Conservation (phyloP, 2,113 vertebrate genomes). For the Leptobrachium leishanense region DNA sequence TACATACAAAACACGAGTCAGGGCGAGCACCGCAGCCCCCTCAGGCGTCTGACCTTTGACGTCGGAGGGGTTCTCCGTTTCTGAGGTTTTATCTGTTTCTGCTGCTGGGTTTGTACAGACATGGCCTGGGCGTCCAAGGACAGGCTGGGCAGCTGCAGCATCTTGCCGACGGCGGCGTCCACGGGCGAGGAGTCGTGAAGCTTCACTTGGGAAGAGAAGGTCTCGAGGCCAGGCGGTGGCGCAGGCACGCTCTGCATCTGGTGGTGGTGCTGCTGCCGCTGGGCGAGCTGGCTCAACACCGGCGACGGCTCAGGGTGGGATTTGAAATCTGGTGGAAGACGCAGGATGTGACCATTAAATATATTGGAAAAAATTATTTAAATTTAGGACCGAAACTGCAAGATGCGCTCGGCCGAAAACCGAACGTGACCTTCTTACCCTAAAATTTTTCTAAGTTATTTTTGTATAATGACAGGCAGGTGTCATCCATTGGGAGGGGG, state of each 20-base stretch:
- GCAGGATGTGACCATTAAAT: constrained; percentile 17
- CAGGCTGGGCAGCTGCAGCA: constrained; percentile 64
- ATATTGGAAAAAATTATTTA: too few relatives aligned
- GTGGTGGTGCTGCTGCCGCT: constrained; percentile 74
- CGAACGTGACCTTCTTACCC: too few relatives aligned
- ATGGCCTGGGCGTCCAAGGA: constrained; percentile 66
- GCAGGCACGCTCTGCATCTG: constrained; percentile 63
- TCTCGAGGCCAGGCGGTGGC: constrained; percentile 75
- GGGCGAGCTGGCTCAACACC: constrained; percentile 88
- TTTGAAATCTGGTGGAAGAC: constrained; percentile 76
- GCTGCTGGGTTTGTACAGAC: constrained; percentile 64
- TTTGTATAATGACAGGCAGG: too few relatives aligned
- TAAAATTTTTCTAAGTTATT: too few relatives aligned
- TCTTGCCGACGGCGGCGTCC: constrained; percentile 71
- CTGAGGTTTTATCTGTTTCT: constrained; percentile 80
- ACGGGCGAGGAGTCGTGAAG: constrained; percentile 60
- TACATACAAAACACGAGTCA: too few relatives aligned
- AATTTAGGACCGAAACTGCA: too few relatives aligned
- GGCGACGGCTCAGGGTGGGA: constrained; percentile 91
- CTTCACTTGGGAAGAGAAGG: constrained; percentile 69
- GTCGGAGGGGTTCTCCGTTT: constrained; percentile 80
- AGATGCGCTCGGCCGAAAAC: too few relatives aligned
- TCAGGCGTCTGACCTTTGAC: constrained; percentile 76
- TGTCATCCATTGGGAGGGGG: too few relatives aligned
- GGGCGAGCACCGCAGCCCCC: too few relatives aligned